Evolutionary conservation across 2,113 vertebrate species (phyloP), one percentile per base, ranked within the genome.

Genomic region (Nymphicus hollandicus): DNA sequence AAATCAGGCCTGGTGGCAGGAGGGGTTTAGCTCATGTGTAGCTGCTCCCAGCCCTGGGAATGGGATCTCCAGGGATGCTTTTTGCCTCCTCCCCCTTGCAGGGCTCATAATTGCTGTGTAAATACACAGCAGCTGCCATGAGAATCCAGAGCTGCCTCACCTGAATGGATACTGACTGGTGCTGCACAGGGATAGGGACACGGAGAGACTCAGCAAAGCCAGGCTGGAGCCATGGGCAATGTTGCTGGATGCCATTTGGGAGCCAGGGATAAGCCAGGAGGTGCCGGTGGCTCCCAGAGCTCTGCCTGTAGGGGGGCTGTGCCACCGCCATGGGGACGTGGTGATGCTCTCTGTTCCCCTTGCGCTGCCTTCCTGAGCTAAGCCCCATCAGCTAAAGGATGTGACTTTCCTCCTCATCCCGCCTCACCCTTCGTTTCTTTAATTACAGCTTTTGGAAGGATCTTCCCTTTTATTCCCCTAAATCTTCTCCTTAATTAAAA

Each of bases 401-500:
- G 2, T 27, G 66, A 28, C 68, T 53, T 88, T 56, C 17, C 41
- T 63, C 3, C 0, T 35, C 18, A 4, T 41, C 81, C 85, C 0
- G 20, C 90, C 85, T 65, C 33, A 8, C 93, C 95, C 94, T 17
- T 60, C 25, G 15, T 11, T 70, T 6, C 76, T 91, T 86, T 97
- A 95, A 97, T 97, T 93, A 88, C 83, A 84, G 88, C 91, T 93
- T 70, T 58, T 31, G 53, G 90, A 90, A 22, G n/a, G 68, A 92
- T 93, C 91, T 95, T 86, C 49, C 79, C 82, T 19, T 86, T 96
- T 83, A 96, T 93, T 96, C 88, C 68, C 91, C 88, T 83, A 93
- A 93, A 97, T 97, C 96, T 96, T 95, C 82, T 90, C 46, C 71
- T 94, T 95, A 96, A 97, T 96, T 94, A 97, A 96, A 95, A 88